Evolutionary conservation across 2,888 invertebrate genomes (phyloP).

Genomic region (Trissolcus brochymenae): DNA sequence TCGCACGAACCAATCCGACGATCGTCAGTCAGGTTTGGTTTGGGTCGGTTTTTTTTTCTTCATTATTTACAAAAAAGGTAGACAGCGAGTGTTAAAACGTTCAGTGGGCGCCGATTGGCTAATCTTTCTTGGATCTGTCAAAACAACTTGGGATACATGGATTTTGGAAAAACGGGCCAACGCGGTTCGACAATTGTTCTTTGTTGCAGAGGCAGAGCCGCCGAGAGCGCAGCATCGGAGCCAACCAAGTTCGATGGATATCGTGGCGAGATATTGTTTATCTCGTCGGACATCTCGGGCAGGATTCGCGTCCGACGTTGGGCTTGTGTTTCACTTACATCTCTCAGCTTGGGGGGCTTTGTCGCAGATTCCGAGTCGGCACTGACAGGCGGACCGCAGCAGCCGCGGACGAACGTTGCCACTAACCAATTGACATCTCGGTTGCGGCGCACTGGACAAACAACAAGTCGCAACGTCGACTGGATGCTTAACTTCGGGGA

Average conservation of each 20-base stretch:
- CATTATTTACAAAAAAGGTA: too few relatives aligned
- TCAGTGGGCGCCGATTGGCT: too few relatives aligned
- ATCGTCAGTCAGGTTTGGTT: too few relatives aligned
- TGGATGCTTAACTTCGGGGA: not conserved
- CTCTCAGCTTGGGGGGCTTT: too few relatives aligned
- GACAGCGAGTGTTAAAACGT: too few relatives aligned
- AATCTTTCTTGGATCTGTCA: too few relatives aligned
- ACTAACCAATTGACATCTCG: conserved; percentile 2
- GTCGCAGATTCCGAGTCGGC: not conserved
- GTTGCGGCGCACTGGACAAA: not conserved
- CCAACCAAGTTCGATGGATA: not conserved
- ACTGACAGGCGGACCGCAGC: conserved; percentile 2
- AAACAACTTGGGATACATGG: conserved; percentile 8
- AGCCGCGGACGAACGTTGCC: not conserved
- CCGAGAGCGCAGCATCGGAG: not conserved
- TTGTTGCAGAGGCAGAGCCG: conserved; percentile 4
- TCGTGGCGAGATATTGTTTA: too few relatives aligned
- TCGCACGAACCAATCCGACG: too few relatives aligned
- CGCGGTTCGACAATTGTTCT: conserved; percentile 13
- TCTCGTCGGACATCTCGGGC: too few relatives aligned
- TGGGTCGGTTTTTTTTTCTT: too few relatives aligned
- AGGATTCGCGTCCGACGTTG: too few relatives aligned
- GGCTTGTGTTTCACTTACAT: too few relatives aligned
- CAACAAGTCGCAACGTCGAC: not conserved
- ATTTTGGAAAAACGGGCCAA: conserved; percentile 1